Percentiles rank a stretch among this genome's conserved stretches.
Conservation (phyloP, 1,140 invertebrate genomes). For the Scaptodrosophila lebanonensis region DNA sequence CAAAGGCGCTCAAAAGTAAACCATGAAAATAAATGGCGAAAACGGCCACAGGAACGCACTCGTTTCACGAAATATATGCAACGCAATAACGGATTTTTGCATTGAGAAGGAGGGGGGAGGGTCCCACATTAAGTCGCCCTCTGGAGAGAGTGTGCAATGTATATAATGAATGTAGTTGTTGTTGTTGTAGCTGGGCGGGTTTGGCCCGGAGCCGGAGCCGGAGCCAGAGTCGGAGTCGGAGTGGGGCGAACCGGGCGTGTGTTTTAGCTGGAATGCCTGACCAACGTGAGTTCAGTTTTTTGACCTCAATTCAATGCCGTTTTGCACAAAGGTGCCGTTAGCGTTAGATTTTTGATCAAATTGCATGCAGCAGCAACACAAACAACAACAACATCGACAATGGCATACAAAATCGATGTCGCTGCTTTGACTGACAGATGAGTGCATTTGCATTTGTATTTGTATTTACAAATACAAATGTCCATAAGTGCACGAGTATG, state of each 20-base stretch:
- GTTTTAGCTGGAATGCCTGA: too few species aligned
- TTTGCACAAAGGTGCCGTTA: slow-evolving; percentile 35
- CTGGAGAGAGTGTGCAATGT: too few species aligned
- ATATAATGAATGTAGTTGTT: too few species aligned
- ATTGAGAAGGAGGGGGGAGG: too few species aligned
- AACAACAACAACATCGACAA: slow-evolving; percentile 32
- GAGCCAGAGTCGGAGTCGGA: too few species aligned
- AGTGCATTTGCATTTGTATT: too few species aligned
- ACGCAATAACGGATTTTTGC: not conserved
- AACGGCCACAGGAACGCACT: slow-evolving; percentile 29
- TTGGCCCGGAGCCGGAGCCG: too few species aligned
- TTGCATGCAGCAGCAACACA: not conserved
- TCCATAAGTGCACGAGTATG: too few species aligned
- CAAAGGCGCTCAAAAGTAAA: slow-evolving; percentile 62
- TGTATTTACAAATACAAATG: too few species aligned
- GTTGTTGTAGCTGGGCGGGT: too few species aligned
- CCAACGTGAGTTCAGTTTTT: too few species aligned
- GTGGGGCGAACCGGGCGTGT: too few species aligned
- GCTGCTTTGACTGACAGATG: not conserved
- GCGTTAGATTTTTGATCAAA: not conserved
- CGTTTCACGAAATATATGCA: not conserved
- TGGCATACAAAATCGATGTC: slow-evolving; percentile 13
- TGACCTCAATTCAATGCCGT: slow-evolving; percentile 34
- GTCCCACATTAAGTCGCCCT: slow-evolving; percentile 56
- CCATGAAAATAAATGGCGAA: slow-evolving; percentile 51